Percentiles rank a stretch among this genome's conserved stretches.
Evolutionary conservation across 2,888 invertebrate genomes (phyloP).

Genomic region (Agrotis puta): DNA sequence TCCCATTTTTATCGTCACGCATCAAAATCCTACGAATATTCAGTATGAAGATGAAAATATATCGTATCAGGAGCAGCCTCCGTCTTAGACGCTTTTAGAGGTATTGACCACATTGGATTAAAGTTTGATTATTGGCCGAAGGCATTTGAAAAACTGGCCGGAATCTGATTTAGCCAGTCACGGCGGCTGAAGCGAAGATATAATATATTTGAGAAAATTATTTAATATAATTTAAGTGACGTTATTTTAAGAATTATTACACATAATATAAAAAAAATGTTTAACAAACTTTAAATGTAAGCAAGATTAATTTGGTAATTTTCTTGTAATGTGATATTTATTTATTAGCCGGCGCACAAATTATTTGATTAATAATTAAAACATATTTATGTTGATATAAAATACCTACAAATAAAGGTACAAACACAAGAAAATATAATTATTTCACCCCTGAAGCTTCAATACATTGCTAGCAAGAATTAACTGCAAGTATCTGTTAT

Average conservation of each 20-base stretch:
- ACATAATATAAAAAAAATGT: neutral
- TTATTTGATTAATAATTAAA: conserved; percentile 11
- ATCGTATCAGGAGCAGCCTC: conserved; percentile 72
- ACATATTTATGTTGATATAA: conserved; percentile 9
- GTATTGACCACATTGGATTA: conserved; percentile 21
- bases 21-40: conserved; percentile 67
- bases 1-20: conserved; percentile 79
- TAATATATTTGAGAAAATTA: conserved; percentile 5
- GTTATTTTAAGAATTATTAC: conserved; percentile 5
- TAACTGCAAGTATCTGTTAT: no score
- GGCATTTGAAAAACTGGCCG: conserved; percentile 7
- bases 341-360: conserved; percentile 30
- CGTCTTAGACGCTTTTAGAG: conserved; percentile 49
- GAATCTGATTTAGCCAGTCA: conserved; percentile 20
- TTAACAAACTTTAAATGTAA: conserved; percentile 35
- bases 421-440: neutral
- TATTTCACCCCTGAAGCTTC: neutral
- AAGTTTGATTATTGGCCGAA: conserved; percentile 21
- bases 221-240: neutral
- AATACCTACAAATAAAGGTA: conserved; percentile 31
- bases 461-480: neutral
- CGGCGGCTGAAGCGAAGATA: neutral
- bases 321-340: conserved; percentile 35
- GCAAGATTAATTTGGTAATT: conserved; percentile 6
- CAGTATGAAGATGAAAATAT: conserved; percentile 81